Evolutionary conservation across 1,140 invertebrate genomes (phyloP), one percentile per base, ranked within the genome.

Genomic region (Formica exsecta): DNA sequence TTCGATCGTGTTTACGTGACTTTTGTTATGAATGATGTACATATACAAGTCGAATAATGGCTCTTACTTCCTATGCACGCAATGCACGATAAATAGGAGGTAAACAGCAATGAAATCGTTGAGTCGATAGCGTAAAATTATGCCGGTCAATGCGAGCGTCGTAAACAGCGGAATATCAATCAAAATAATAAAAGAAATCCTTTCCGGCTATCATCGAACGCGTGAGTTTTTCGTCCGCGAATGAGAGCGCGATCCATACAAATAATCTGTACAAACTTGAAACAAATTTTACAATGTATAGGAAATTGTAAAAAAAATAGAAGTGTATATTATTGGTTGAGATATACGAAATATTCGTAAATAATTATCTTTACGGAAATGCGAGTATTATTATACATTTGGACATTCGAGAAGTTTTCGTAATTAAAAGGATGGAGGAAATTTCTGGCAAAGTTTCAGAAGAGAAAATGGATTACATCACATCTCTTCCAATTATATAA

Each of bases 121-220:
- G 32, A 32, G 32, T 32, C 3, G 32, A 32, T 32, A 16, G 11
- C 1, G 1, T 51, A 0, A 16, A 51, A 16, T 51, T 51, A 51
- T 16, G 48, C 19, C 19, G 4, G 5, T n/a, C 7, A 54, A 54
- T n/a, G 44, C 2, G 44, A 48, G 44, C 2, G 6, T 9, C 25
- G 13, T 57, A 59, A 74, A 74, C 51, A 74, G 1, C 16, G 11
- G 32, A 74, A 54, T 57, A 74, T 73, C 70, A 3, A 32, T 29
- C 19, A 9, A 4, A 73, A 73, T 13, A 25, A 73, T 16, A 51
- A 48, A 48, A 48, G 48, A 51, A 51, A 4, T 19, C 16, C 4
- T 51, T 51, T 51, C 48, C 48, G 48, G 48, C 16, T 19, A 3
- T 48, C 3, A 9, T 11, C 9, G 11, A 44, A 51, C 19, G 16